phyloP scores from a whole-genome alignment of 2,113 vertebrate genomes.

The Diadophis punctatus region DNA sequence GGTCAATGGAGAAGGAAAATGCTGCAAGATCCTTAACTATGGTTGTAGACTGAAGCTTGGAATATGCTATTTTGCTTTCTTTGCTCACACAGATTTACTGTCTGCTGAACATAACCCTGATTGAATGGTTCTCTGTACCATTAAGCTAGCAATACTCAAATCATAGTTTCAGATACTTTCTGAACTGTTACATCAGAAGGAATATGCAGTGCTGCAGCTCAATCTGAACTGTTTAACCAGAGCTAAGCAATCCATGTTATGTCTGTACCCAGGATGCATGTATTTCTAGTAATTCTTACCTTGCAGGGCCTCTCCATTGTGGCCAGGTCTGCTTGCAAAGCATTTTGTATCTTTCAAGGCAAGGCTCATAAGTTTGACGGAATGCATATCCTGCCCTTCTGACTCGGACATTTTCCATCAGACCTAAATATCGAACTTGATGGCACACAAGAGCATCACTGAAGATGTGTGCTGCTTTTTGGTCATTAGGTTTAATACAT shows the following conservation, averaged over 20 bases:
- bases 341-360: slow-evolving; percentile 98
- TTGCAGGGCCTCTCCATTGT: slow-evolving; percentile 89
- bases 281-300: slow-evolving; percentile 68
- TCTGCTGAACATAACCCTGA: not conserved
- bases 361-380: slow-evolving; percentile 89
- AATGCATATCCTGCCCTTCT: slow-evolving; percentile 93
- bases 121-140: not conserved
- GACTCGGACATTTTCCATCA: slow-evolving; percentile 94
- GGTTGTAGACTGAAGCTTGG: not conserved
- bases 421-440: slow-evolving; percentile 90
- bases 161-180: not conserved
- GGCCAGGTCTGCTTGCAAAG: slow-evolving; percentile 96
- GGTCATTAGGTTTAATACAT: slow-evolving; percentile 97
- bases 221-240: not conserved
- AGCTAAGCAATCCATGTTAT: not conserved
- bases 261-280: not conserved
- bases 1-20: not conserved
- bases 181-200: not conserved
- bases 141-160: not conserved
- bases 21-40: not conserved
- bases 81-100: not conserved
- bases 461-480: slow-evolving; percentile 90
- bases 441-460: slow-evolving; percentile 87
- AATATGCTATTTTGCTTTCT: not conserved
- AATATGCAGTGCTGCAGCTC: not conserved